These are phyloP conservation scores for Holacanthella duospinosa DNA, from an alignment of 2,888 invertebrate genomes.

Conservation along the genomic window DNA sequence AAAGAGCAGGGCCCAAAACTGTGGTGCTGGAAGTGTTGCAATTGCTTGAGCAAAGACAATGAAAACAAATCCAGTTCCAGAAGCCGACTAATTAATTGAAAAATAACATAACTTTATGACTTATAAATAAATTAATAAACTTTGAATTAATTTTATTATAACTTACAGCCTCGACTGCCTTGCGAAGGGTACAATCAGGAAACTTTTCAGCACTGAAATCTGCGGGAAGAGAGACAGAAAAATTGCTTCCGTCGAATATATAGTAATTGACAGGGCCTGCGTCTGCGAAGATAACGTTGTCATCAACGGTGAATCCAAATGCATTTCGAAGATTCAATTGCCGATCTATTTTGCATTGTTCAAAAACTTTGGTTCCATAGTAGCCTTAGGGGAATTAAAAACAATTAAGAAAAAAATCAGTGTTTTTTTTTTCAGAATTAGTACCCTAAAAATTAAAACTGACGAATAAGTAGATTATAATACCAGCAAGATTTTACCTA, in stretches of 20 bases:
- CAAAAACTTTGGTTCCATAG: not conserved
- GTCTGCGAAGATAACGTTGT: not conserved
- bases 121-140: not conserved
- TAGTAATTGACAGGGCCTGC: not conserved
- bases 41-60: conserved; percentile 22
- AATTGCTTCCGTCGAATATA: not conserved
- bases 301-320: not conserved
- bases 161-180: not conserved
- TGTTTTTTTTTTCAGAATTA: not conserved
- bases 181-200: not conserved
- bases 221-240: not conserved
- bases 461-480: not conserved
- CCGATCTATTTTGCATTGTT: not conserved
- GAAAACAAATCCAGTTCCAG: conserved; percentile 23
- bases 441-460: too few relatives aligned
- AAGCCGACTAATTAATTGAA: not conserved
- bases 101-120: not conserved
- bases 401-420: not conserved
- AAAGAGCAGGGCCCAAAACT: conserved; percentile 20
- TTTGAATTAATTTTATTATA: not conserved
- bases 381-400: not conserved
- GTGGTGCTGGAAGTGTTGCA: conserved; percentile 7
- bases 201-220: not conserved
- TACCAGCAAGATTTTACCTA: too few relatives aligned
- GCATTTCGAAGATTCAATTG: not conserved